phyloP scores from a whole-genome alignment of 2,797 vertebrate genomes.

The Leptoclinus maculatus region DNA sequence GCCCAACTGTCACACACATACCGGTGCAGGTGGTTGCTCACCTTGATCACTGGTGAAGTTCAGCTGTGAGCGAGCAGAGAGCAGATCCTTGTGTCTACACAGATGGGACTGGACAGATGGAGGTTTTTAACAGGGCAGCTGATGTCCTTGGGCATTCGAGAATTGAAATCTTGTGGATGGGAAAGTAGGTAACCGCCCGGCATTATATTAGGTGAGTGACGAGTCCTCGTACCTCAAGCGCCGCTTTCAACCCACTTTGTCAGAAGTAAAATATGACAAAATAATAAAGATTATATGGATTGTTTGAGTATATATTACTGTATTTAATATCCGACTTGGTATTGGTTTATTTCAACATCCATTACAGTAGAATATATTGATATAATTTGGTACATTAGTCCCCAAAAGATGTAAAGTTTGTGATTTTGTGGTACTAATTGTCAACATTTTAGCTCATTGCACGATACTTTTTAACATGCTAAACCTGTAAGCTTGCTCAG shows the following conservation, averaged over 20 bases:
- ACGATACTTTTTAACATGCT: not conserved
- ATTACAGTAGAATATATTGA: not conserved
- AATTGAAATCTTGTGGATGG: slow-evolving; percentile 40
- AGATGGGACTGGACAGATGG: slow-evolving; percentile 79
- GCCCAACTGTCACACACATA: slow-evolving; percentile 7
- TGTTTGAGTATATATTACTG: not conserved
- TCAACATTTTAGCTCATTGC: no score
- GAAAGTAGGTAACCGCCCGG: slow-evolving; percentile 43
- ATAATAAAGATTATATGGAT: not conserved
- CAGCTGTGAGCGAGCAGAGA: slow-evolving; percentile 58
- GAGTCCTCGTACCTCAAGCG: slow-evolving; percentile 9
- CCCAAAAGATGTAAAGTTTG: not conserved
- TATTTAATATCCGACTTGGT: not conserved
- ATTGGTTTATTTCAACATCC: not conserved
- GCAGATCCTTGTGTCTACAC: slow-evolving; percentile 58
- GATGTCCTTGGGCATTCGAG: slow-evolving; percentile 65
- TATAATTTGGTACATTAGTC: not conserved
- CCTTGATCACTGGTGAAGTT: slow-evolving; percentile 67
- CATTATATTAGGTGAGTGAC: slow-evolving; percentile 31
- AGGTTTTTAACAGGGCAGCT: slow-evolving; percentile 63
- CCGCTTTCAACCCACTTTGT: not conserved
- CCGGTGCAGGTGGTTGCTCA: slow-evolving; percentile 59
- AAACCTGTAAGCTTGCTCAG: not conserved
- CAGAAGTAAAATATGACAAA: slow-evolving; percentile 2
- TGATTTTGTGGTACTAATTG: not conserved